Base-by-base conservation (phyloP, 1,140 invertebrate genomes). In the Bicyclus anynana region DNA sequence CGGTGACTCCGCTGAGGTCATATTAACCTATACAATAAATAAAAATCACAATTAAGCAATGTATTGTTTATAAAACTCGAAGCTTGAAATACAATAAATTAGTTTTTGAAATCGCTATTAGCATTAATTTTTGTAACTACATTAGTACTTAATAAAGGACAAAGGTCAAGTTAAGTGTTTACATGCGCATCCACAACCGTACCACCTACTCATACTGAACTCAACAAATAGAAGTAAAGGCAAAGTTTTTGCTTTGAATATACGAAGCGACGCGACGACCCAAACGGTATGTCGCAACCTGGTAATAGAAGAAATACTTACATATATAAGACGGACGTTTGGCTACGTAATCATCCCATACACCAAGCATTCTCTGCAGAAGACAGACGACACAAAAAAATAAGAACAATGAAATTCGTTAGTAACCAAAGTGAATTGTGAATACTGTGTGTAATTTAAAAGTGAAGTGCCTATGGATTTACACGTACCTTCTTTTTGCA, bases 301-400 rank as follows among this genome's bases (percentile, higher is more conserved):
- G 54, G 70, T 72, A 81, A 79, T 80, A 81, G 77, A 84, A 79
- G 79, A 85, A 81, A 87, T 81, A 76, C 67, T 62, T 72, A 72
- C 72, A 72, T 78, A 87, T 87, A 87, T 84, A 87, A 85, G 80
- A 84, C 66, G 74, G 67, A 56, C 67, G 74, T 69, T 64, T 64
- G 61, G 59, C 66, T 63, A 83, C 77, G 75, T 81, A 84, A 81
- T 73, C 77, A 85, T 77, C 68, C 65, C 74, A 85, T 56, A 82
- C 50, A 74, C 62, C 53, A 72, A 75, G 57, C 64, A 71, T 67
- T 74, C 74, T 74, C 69, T 62, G 64, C 58, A 70, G 71, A 72
- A 59, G 66, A 67, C 69, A 62, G 77, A 67, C 70, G 70, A 55
- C 62, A 53, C 63, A 51, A 69, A 67, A 65, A 55, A 68, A 57